Conservation (phyloP, 2,113 vertebrate species). For the Dromaius novaehollandiae region DNA sequence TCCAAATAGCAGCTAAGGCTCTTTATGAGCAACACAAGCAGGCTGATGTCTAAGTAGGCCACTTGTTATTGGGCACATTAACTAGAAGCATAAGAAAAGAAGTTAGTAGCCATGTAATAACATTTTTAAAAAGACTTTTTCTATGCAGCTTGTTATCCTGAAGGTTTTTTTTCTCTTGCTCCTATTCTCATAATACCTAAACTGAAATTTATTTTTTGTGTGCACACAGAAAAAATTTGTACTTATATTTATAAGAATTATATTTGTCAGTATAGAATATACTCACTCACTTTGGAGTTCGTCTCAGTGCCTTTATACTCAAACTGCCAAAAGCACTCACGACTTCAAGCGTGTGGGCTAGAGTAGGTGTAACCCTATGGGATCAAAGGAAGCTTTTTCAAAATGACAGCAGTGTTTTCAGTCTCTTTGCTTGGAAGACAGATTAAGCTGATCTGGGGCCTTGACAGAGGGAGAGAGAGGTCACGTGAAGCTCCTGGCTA, state of each 20-base stretch:
- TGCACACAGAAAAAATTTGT: background rate
- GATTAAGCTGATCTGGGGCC: background rate
- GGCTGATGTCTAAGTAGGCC: background rate
- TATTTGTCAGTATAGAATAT: background rate
- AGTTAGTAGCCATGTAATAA: background rate
- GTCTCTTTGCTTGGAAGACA: background rate
- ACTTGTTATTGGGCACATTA: background rate
- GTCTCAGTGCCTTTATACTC: background rate
- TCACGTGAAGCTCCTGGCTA: background rate
- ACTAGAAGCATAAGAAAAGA: background rate
- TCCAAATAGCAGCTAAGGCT: constrained; percentile 59
- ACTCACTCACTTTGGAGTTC: background rate
- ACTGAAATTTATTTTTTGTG: background rate
- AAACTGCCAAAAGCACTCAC: background rate
- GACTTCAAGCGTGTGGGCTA: background rate
- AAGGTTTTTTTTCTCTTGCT: fast-evolving
- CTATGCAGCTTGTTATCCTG: background rate
- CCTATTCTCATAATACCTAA: background rate
- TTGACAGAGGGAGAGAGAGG: background rate
- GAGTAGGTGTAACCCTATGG: background rate
- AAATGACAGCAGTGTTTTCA: background rate
- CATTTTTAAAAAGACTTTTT: background rate
- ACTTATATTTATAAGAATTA: fast-evolving
- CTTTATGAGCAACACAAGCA: background rate
- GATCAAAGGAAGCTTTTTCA: background rate